A percentile compares a stretch with the other conserved stretches of the same genome.
phyloP scores from a whole-genome alignment of 2,797 vertebrate species.

The Dipus sagitta region DNA sequence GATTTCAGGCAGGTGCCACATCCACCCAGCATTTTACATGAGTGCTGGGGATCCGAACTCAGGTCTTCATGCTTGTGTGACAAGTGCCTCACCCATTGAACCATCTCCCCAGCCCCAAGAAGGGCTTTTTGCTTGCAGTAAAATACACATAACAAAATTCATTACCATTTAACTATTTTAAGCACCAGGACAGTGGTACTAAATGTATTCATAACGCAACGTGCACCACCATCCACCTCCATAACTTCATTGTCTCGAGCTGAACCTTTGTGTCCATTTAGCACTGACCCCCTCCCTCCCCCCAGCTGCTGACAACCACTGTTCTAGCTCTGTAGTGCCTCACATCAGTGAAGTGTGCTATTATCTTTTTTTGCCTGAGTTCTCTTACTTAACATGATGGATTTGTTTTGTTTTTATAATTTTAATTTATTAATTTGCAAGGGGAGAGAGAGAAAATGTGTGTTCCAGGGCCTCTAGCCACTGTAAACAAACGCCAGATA shows the following conservation, averaged over 20 bases:
- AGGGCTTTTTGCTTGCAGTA: too few species aligned
- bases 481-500: too few species aligned
- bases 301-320: not conserved
- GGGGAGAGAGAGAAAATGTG: too few species aligned
- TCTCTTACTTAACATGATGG: not conserved
- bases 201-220: accelerated
- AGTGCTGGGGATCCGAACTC: too few species aligned
- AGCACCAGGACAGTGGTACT: not conserved
- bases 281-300: accelerated
- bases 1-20: too few species aligned
- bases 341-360: not conserved
- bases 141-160: not conserved
- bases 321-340: not conserved
- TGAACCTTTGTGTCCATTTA: not conserved
- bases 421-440: too few species aligned
- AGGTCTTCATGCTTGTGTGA: too few species aligned
- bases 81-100: too few species aligned
- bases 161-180: not conserved
- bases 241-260: not conserved
- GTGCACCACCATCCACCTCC: not conserved
- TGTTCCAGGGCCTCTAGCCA: too few species aligned
- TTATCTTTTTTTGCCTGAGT: not conserved
- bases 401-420: too few species aligned
- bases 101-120: too few species aligned
- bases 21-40: too few species aligned